phyloP scores from a whole-genome alignment of 1,140 invertebrate species.

The Lamellibrachia luymesi region DNA sequence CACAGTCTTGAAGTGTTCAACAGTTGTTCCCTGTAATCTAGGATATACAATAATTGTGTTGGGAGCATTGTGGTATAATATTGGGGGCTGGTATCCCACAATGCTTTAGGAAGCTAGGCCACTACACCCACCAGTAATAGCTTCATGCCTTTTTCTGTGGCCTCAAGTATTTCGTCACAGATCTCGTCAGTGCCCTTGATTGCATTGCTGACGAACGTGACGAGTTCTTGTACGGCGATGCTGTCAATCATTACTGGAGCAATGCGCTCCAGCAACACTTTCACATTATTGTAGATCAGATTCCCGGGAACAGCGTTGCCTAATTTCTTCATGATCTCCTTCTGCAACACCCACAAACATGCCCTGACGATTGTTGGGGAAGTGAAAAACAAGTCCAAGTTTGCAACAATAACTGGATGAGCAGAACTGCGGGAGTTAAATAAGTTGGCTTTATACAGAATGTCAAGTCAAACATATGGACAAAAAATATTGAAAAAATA shows the following conservation, averaged over 20 bases:
- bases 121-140: constrained; percentile 68
- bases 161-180: constrained; percentile 41
- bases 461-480: background rate
- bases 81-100: no score
- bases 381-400: background rate
- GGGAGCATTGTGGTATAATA: no score
- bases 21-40: no score
- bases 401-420: background rate
- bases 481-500: no score
- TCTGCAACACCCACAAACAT: constrained; percentile 43
- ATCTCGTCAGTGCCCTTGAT: constrained; percentile 39
- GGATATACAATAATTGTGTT: no score
- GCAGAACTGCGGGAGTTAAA: background rate
- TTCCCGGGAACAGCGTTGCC: constrained; percentile 92
- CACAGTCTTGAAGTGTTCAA: no score
- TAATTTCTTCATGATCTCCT: constrained; percentile 84
- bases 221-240: constrained; percentile 64
- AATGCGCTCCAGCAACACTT: constrained; percentile 88
- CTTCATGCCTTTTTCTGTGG: constrained; percentile 46
- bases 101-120: constrained; percentile 11
- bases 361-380: background rate
- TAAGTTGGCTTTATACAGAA: background rate
- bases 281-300: constrained; percentile 91
- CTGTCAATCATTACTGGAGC: constrained; percentile 94
- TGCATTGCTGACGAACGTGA: constrained; percentile 52